Evolutionary conservation across 2,888 invertebrate species (phyloP).

Genomic region (Ophion slaviceki): DNA sequence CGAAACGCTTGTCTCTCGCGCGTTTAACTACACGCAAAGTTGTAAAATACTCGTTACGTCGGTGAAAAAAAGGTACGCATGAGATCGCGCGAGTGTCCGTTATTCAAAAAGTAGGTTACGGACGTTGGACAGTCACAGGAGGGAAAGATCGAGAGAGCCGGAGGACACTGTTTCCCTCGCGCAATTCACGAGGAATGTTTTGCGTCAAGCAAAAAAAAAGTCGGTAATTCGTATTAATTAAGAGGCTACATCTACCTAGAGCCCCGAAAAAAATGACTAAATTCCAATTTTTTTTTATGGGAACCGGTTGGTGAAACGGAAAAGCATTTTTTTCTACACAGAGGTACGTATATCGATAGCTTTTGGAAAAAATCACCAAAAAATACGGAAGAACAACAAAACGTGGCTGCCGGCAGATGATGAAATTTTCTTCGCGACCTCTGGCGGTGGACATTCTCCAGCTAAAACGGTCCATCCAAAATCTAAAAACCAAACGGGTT

Average conservation of each 20-base stretch:
- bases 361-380: neutral
- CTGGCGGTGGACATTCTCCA: no score
- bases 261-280: no score
- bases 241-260: neutral
- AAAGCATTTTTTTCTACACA: no score
- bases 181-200: slow-evolving; percentile 25
- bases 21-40: neutral
- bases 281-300: no score
- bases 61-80: slow-evolving; percentile 14
- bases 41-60: slow-evolving; percentile 44
- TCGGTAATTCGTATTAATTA: slow-evolving; percentile 55
- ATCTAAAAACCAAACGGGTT: no score
- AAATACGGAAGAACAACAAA: neutral
- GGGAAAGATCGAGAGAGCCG: neutral
- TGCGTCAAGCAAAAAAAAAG: slow-evolving; percentile 13
- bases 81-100: slow-evolving; percentile 47
- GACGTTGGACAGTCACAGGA: slow-evolving; percentile 34
- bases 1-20: neutral
- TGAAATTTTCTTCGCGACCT: no score
- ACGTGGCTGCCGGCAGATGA: neutral
- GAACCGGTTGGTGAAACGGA: no score
- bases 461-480: no score
- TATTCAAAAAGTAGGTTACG: slow-evolving; percentile 60
- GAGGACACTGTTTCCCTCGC: slow-evolving; percentile 5
- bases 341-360: no score